Base-by-base conservation (phyloP, 2,888 invertebrate species). In the Dryomyza anilis region DNA sequence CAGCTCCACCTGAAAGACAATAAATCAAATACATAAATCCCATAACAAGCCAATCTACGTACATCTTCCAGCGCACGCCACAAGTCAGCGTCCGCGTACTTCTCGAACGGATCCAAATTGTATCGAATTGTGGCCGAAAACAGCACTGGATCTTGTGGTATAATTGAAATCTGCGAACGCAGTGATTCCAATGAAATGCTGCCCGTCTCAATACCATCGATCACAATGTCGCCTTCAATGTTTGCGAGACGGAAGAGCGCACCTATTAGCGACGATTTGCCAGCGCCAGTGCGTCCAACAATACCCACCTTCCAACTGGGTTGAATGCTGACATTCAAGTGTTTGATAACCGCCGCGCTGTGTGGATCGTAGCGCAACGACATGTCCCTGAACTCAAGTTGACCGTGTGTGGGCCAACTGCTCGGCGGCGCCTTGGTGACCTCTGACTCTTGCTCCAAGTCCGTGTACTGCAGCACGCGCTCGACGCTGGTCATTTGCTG, bases 241-340 rank as follows among this genome's bases (percentile, higher is more conserved):
- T 90, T 87, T 0, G 91, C 88, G 65, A 94, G 84, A 4, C 93
- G 87, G 83, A 94, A 95, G 61, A 95, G 82, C 0, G 92, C 91
- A 0, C 91, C 88, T 68, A 93, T 91, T 14, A 93, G 83, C 0
- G 92, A 92, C 0, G 91, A 91, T 81, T 93, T 93, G 0, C 94
- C 94, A 1, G 94, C 94, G 1, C 94, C 94, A 0, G 94, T 94
- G 62, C 94, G 85, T 2, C 94, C 94, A 4, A 93, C 92, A 70
- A 93, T 90, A 14, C 93, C 93, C 64, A 93, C 87, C 89, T 93
- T 81, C 71, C 84, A 85, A 64, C 88, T 89, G 43, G 89, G 86
- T 74, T 90, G 86, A 61, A 94, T 89, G 0, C 83, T 79, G 52
- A 93, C 83, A 73, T 88, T 90, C 14, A 93, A 84, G 76, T 91